Evolutionary conservation across 2,797 vertebrate genomes (phyloP).

Genomic region (Octomys mimax): DNA sequence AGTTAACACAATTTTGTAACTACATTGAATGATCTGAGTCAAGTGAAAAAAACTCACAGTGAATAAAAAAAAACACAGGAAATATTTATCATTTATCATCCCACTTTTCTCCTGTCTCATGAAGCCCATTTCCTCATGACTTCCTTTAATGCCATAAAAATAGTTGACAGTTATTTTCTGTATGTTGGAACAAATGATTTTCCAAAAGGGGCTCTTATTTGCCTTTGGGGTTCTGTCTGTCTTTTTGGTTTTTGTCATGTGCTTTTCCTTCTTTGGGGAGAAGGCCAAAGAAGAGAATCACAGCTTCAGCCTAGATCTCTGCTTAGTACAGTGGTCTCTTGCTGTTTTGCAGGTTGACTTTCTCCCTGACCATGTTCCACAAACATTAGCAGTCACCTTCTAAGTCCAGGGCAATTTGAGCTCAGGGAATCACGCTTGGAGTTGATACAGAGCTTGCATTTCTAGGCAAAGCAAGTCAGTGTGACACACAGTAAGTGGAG

Average conservation of each 20-base stretch:
- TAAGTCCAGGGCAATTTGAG: neutral
- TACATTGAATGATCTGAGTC: neutral
- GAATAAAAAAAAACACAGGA: neutral
- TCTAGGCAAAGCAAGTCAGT: neutral
- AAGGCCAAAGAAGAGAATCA: neutral
- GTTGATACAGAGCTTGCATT: neutral
- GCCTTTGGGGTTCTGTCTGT: neutral
- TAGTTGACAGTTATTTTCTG: neutral
- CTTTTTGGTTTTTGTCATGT: neutral
- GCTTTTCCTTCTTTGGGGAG: neutral
- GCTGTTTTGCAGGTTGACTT: too few relatives aligned
- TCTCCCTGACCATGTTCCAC: neutral
- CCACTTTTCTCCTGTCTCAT: slow-evolving; percentile 3
- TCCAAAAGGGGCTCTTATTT: neutral
- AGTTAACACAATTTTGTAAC: slow-evolving; percentile 12
- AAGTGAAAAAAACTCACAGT: slow-evolving; percentile 12
- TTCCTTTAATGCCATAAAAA: neutral
- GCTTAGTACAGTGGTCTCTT: neutral
- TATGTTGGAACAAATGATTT: neutral
- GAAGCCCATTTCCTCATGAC: neutral
- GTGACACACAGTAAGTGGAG: neutral
- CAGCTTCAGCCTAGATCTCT: neutral
- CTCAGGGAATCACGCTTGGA: too few relatives aligned
- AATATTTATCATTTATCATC: neutral
- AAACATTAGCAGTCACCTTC: neutral